Evolutionary conservation across 1,140 invertebrate genomes (phyloP), one percentile per base, ranked within the genome.

Genomic region (Drosophila subobscura): DNA sequence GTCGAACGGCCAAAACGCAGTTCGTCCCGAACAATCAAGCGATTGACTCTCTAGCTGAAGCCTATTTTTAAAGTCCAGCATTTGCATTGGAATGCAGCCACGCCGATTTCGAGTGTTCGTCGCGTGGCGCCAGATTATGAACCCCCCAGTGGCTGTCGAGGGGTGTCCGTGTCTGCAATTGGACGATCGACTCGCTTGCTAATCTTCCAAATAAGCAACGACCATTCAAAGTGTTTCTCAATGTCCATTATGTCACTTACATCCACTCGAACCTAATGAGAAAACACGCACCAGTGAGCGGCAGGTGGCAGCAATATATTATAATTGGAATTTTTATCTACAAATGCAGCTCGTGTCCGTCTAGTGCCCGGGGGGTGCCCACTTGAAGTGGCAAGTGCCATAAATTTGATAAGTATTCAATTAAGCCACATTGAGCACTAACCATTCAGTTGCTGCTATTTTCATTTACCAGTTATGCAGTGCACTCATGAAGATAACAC

Each of bases 381-480:
- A 22, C 20, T 41, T 27, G 10, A 22, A 27, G 46, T 27, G 50
- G 50, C 23, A 22, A 16, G 7, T 37, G 10, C 4, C 33, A 12
- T 12, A 37, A 42, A 55, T 27, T 27, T 55, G 57, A 60, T 54
- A 60, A 55, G 33, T 60, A 55, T 60, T 60, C 33, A 42, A 60
- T 60, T 60, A 37, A 60, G 6, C 16, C 23, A 6, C 40, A 55
- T 42, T 50, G 25, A n/a, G 10, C 6, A 27, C 6, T 12, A 4
- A 12, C 10, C 12, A 4, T 22, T 25, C 4, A 27, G 3, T 37
- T 55, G 6, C 23, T 27, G 10, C 37, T 27, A 8, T 42, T 60
- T 42, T 14, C 49, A 42, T 7, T 41, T 14, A 2, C 3, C n/a
- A n/a, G 16, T 16, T 60, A 2, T 10, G n/a, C 5, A 10, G 12